A percentile compares a stretch with the other conserved stretches of the same genome.
Evolutionary conservation across 2,888 invertebrate genomes (phyloP).

Genomic region (Drosophila nigricruria): DNA sequence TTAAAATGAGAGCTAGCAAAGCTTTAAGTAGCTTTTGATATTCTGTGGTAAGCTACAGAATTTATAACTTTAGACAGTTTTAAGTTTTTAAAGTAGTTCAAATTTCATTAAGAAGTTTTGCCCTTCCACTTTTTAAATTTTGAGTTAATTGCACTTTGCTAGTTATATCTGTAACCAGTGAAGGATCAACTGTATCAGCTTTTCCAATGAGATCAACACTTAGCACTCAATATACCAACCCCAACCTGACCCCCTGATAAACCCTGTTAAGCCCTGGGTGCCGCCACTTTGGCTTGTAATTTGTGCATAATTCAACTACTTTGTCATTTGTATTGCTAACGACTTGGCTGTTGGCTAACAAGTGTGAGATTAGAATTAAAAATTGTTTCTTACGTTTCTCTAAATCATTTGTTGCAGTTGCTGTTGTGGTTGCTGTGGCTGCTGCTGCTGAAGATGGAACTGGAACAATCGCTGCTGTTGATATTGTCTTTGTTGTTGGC

Average conservation of each 20-base stretch:
- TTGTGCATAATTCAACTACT: constrained; percentile 70
- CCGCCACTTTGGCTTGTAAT: constrained; percentile 75
- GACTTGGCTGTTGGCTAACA: constrained; percentile 65
- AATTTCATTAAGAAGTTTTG: neutral
- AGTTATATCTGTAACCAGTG: constrained; percentile 2
- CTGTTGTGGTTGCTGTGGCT: constrained; percentile 29
- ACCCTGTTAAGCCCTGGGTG: constrained; percentile 53
- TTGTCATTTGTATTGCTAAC: constrained; percentile 54
- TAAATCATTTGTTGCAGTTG: constrained; percentile 76
- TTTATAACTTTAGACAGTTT: too few relatives aligned
- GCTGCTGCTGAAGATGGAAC: constrained; percentile 19
- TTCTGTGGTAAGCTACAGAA: too few relatives aligned
- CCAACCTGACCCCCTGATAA: constrained; percentile 30
- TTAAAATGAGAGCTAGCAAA: neutral
- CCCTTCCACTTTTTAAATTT: neutral
- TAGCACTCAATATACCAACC: constrained; percentile 34
- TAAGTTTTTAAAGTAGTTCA: neutral
- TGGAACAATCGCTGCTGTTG: constrained; percentile 19
- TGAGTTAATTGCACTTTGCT: constrained; percentile 34
- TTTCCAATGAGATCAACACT: constrained; percentile 10
- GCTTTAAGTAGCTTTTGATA: neutral
- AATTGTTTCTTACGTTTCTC: constrained; percentile 85
- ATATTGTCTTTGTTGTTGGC: neutral
- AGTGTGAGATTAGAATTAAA: constrained; percentile 75
- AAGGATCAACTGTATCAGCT: neutral